Evolutionary conservation across 2,888 invertebrate genomes (phyloP).

Genomic region (Trichogramma dendrolimi): DNA sequence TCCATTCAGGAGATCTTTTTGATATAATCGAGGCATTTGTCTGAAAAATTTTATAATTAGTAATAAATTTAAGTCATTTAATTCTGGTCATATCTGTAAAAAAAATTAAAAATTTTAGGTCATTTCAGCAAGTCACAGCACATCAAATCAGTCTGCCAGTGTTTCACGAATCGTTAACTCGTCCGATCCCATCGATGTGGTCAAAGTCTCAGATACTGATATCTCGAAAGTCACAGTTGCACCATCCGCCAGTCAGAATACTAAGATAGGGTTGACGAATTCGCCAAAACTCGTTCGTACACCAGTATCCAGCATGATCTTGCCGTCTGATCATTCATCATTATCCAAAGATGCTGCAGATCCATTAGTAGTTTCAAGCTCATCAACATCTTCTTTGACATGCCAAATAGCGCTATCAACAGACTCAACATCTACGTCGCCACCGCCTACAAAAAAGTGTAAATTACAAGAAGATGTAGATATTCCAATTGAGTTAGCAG

Average conservation of each 20-base stretch:
- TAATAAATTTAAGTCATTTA: not conserved
- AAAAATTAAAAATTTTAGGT: constrained; percentile 37
- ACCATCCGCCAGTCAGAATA: constrained; percentile 44
- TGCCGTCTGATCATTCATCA: constrained; percentile 38
- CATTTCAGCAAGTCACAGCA: constrained; percentile 41
- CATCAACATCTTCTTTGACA: constrained; percentile 28
- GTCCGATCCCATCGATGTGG: constrained; percentile 42
- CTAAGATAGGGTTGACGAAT: constrained; percentile 48
- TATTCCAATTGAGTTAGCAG: constrained; percentile 50
- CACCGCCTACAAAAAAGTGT: too few relatives aligned
- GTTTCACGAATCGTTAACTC: constrained; percentile 57
- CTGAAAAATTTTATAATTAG: constrained; percentile 44
- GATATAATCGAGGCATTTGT: constrained; percentile 44
- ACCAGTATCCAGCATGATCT: constrained; percentile 49
- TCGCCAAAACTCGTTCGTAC: constrained; percentile 49
- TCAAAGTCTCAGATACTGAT: constrained; percentile 38
- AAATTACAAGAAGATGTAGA: too few relatives aligned
- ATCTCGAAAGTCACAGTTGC: constrained; percentile 28
- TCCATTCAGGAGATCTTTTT: constrained; percentile 36
- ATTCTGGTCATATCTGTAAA: not conserved
- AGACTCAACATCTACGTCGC: too few relatives aligned
- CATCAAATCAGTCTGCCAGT: constrained; percentile 51
- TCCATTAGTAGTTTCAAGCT: constrained; percentile 24
- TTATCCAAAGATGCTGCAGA: constrained; percentile 18
- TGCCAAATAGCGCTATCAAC: too few relatives aligned